Evolutionary conservation across 2,888 invertebrate genomes (phyloP).

Genomic region (Junonia oenone): DNA sequence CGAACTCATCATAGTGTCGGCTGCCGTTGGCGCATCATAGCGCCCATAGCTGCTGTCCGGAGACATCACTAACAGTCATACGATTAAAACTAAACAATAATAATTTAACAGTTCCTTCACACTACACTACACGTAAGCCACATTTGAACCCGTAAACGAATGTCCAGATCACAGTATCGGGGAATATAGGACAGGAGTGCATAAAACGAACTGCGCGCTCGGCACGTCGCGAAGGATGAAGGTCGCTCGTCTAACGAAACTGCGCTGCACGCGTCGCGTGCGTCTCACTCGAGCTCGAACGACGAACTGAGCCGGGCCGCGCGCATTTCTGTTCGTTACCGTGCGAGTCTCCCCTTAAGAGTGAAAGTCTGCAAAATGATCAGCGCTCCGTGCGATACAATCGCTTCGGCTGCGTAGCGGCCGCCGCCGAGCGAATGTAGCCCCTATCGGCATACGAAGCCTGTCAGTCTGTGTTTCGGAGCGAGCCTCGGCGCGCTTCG

Average conservation of each 20-base stretch:
- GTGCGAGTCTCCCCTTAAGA: conserved; percentile 72
- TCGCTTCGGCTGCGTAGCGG: conserved; percentile 59
- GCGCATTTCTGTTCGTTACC: conserved; percentile 64
- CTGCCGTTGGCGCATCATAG: conserved; percentile 76
- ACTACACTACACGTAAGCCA: conserved; percentile 71
- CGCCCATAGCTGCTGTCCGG: conserved; percentile 83
- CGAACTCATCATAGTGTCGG: conserved; percentile 70
- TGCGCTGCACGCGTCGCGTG: conserved; percentile 66
- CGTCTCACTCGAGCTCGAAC: conserved; percentile 78
- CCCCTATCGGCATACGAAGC: conserved; percentile 71
- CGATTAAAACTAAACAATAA: conserved; percentile 49
- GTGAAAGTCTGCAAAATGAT: conserved; percentile 81
- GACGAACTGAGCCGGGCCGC: conserved; percentile 73
- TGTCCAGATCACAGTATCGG: conserved; percentile 51
- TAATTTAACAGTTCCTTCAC: conserved; percentile 49
- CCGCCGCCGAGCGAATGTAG: conserved; percentile 67
- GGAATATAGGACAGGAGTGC: conserved; percentile 66
- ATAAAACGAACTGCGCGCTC: conserved; percentile 53
- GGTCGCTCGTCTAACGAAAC: conserved; percentile 57
- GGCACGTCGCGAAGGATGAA: conserved; percentile 69
- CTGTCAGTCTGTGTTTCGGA: conserved; percentile 72
- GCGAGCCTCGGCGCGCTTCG: conserved; percentile 87
- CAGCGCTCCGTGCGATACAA: conserved; percentile 74
- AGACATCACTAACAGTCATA: conserved; percentile 80
- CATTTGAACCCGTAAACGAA: conserved; percentile 52